Base-by-base conservation (phyloP, 2,888 invertebrate genomes). In the Xestia xanthographa region DNA sequence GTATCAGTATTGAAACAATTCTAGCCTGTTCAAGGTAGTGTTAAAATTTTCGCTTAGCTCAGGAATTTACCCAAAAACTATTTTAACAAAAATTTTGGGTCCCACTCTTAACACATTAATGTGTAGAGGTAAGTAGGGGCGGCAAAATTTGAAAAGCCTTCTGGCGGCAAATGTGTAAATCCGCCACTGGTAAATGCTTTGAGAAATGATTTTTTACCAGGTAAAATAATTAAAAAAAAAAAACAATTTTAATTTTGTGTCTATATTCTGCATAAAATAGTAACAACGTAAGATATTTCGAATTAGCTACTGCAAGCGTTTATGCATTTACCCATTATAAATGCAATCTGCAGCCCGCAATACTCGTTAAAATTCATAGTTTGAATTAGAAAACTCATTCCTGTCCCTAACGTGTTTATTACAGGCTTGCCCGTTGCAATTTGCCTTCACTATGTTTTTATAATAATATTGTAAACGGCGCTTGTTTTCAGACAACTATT, bases 321-420 rank as follows among this genome's bases (percentile, higher is more conserved):
- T 72, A 65, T 66, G 12, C 50, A 6, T 69, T 48, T 17, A 71
- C 56, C 62, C 62, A 74, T 78, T 86, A 69, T 66, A 69, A 66
- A 78, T 68, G 79, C 74, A 86, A 86, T 83, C 79, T 77, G 56
- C 79, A 66, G 62, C 29, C 50, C 48, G 50, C 73, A 26, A 67
- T 58, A 68, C 71, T 85, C 67, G 83, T 86, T 83, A 85, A 78
- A 73, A 83, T 83, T 73, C 83, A 85, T 86, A 83, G 86, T 68
- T 85, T 74, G 65, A 73, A 83, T 85, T 73, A 77, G 73, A 77
- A 85, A 77, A 85, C 58, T 65, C 66, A 77, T 85, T 85, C 34
- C 56, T 71, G 50, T n/a, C 11, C 34, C 60, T 66, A 65, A 72
- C 62, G 56, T 66, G 83, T 68, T 71, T 73, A 63, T 71, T 68